Evolutionary conservation across 2,797 vertebrate genomes (phyloP).

Genomic region (Coregonus sp.): DNA sequence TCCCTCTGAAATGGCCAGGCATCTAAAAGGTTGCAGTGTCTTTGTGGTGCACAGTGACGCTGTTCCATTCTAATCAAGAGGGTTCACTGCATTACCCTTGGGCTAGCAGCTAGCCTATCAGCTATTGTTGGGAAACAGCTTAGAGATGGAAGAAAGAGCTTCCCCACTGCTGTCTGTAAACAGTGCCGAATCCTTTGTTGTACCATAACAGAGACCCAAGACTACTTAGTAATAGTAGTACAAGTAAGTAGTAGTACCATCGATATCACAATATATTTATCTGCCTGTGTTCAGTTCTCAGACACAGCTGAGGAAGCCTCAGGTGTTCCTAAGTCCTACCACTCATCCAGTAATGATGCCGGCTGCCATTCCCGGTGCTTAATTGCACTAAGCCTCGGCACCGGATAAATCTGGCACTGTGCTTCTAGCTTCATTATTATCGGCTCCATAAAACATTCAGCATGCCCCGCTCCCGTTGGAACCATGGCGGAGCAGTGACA

Average conservation of each 20-base stretch:
- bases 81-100: constrained; percentile 5
- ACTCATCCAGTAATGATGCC: constrained; percentile 62
- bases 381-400: constrained; percentile 54
- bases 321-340: constrained; percentile 62
- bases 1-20: background rate
- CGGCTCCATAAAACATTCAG: constrained; percentile 55
- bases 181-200: constrained; percentile 20
- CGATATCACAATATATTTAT: constrained; percentile 42
- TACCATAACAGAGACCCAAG: background rate
- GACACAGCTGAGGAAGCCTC: constrained; percentile 55
- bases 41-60: background rate
- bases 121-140: background rate
- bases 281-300: constrained; percentile 26
- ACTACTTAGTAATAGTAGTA: background rate
- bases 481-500: constrained; percentile 28
- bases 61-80: constrained; percentile 22
- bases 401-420: constrained; percentile 51
- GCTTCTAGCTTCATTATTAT: constrained; percentile 45
- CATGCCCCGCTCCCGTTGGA: constrained; percentile 35
- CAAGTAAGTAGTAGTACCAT: background rate
- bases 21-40: background rate
- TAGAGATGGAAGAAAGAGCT: background rate
- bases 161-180: background rate
- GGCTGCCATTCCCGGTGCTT: constrained; percentile 45
- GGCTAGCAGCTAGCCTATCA: constrained; percentile 8